Conservation (phyloP, 2,797 vertebrate genomes). For the Psittacula echo region DNA sequence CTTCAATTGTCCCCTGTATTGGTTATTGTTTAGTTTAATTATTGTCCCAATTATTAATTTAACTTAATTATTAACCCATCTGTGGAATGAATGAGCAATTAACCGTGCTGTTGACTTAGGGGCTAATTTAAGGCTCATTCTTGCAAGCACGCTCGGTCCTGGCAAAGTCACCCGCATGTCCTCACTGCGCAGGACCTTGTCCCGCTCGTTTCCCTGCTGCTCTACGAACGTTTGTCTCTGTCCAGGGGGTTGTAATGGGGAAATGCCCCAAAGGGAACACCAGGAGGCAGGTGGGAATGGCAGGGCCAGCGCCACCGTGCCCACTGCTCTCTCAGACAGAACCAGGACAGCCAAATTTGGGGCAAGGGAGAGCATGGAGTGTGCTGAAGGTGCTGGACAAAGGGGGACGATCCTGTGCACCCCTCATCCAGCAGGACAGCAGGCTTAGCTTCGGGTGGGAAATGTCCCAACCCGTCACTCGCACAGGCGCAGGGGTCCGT, state of each 20-base stretch:
- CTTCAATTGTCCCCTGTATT: not conserved
- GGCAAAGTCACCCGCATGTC: not conserved
- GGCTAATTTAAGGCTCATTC: not conserved
- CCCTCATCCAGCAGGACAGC: fast-evolving
- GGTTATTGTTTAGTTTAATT: conserved; percentile 42
- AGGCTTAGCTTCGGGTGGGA: fast-evolving
- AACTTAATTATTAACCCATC: conserved; percentile 61
- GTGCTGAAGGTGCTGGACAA: fast-evolving
- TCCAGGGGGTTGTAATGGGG: not conserved
- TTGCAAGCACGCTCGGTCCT: fast-evolving
- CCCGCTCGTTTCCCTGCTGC: fast-evolving
- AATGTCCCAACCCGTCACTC: not conserved
- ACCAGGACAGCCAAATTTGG: not conserved
- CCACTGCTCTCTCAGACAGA: fast-evolving
- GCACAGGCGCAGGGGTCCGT: fast-evolving
- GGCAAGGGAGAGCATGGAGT: not conserved
- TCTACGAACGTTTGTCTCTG: fast-evolving
- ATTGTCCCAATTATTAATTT: conserved; percentile 65
- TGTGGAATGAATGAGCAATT: not conserved
- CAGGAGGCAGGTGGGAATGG: not conserved
- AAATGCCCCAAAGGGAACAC: not conserved
- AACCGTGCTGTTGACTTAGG: not conserved
- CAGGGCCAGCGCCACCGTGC: fast-evolving
- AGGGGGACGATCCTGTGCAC: not conserved
- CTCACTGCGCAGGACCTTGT: fast-evolving